Evolutionary conservation across 1,140 invertebrate genomes (phyloP).

Genomic region (Euwallacea fornicatus): DNA sequence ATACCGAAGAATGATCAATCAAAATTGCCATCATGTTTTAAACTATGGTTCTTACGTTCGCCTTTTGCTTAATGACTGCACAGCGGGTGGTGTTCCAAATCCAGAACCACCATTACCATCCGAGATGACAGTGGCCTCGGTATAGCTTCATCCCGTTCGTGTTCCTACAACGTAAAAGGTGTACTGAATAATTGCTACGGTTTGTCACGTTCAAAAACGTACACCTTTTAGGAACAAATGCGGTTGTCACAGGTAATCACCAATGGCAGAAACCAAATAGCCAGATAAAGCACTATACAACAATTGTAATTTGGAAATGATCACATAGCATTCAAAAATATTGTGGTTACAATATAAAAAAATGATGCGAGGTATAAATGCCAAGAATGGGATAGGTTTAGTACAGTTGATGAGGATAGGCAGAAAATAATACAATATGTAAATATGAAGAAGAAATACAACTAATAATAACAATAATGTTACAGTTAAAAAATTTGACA

Average conservation of each 20-base stretch:
- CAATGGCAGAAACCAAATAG: background rate
- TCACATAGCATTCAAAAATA: too few species aligned
- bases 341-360: too few species aligned
- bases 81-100: background rate
- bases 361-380: too few species aligned
- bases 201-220: slow-evolving; percentile 18
- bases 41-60: background rate
- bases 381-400: too few species aligned
- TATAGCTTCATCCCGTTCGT: background rate
- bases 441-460: too few species aligned
- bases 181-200: slow-evolving; percentile 18
- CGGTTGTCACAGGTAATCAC: slow-evolving; percentile 4
- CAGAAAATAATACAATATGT: too few species aligned
- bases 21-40: background rate
- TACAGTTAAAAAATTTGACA: too few species aligned
- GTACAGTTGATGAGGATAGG: too few species aligned
- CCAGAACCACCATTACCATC: background rate
- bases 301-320: too few species aligned
- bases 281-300: too few species aligned
- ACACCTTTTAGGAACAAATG: slow-evolving; percentile 26
- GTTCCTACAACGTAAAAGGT: slow-evolving; percentile 32
- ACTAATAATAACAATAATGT: too few species aligned
- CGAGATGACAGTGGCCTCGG: background rate
- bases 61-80: background rate
- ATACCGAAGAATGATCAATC: too few species aligned